These are phyloP conservation scores for Pyrgus malvae DNA, from an alignment of 2,888 invertebrate species.

Conservation along the genomic window DNA sequence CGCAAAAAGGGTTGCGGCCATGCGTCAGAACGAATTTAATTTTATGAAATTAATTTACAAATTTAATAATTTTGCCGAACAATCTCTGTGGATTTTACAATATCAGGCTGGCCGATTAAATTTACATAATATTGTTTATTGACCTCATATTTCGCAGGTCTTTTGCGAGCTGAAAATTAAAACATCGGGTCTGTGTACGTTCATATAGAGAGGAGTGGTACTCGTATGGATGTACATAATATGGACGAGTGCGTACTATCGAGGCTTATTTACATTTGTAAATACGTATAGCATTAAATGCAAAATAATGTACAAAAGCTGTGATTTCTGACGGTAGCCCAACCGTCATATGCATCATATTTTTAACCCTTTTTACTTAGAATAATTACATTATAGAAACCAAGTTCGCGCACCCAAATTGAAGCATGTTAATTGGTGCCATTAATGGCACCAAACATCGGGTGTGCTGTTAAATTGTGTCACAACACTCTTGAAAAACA, in stretches of 20 bases:
- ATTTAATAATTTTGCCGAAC: not conserved
- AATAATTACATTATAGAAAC: too few species aligned
- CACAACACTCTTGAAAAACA: too few species aligned
- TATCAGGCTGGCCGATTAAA: not conserved
- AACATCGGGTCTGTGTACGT: conserved; percentile 22
- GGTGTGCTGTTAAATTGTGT: too few species aligned
- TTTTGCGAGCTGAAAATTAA: conserved; percentile 21
- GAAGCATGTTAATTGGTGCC: too few species aligned
- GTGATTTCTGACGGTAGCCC: too few species aligned
- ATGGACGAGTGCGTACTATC: conserved; percentile 38
- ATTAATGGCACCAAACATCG: too few species aligned
- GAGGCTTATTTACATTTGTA: conserved; percentile 39
- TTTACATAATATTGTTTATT: conserved; percentile 14
- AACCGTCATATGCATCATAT: too few species aligned
- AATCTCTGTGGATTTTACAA: not conserved
- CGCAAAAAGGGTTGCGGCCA: too few species aligned
- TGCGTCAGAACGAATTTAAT: too few species aligned
- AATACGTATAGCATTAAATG: conserved; percentile 7
- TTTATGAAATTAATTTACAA: not conserved
- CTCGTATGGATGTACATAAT: conserved; percentile 38
- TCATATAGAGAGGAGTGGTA: conserved; percentile 30
- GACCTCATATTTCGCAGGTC: conserved; percentile 15
- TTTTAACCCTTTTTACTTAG: too few species aligned
- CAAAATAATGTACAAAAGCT: too few species aligned
- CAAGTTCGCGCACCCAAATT: too few species aligned